These are phyloP conservation scores for Amphilophus citrinellus DNA, from an alignment of 2,113 vertebrate species.

Conservation along the genomic window DNA sequence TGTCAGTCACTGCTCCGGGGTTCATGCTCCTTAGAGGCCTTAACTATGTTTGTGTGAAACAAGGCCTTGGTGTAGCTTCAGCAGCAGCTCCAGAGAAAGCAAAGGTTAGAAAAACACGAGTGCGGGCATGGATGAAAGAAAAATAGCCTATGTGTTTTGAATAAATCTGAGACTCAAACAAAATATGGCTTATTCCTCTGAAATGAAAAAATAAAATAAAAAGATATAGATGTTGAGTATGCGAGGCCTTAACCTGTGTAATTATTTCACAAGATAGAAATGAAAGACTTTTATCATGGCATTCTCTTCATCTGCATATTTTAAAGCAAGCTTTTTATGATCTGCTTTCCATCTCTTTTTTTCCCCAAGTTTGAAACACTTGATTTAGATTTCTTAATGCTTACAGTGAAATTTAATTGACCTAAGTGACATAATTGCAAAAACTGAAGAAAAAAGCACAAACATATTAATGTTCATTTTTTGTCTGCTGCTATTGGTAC, in stretches of 20 bases:
- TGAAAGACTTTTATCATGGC: constrained; percentile 10
- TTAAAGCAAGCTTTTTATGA: neutral
- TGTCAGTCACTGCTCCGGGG: constrained; percentile 58
- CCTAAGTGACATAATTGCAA: constrained; percentile 4
- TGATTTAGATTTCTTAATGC: neutral
- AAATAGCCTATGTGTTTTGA: neutral
- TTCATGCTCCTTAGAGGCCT: constrained; percentile 42
- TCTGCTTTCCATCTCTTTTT: neutral
- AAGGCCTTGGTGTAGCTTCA: constrained; percentile 20
- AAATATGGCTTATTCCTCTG: neutral
- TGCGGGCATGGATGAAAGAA: neutral
- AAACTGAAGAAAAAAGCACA: neutral
- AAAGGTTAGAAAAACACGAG: constrained; percentile 25
- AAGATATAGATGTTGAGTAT: neutral
- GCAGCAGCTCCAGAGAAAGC: neutral
- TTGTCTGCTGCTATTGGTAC: constrained; percentile 4
- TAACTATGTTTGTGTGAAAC: constrained; percentile 30
- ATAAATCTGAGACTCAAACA: neutral
- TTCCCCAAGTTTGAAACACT: neutral
- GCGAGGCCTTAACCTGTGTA: neutral
- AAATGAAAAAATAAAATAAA: neutral
- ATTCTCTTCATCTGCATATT: neutral
- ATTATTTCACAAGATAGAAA: neutral
- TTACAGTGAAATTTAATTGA: neutral
- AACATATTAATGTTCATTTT: constrained; percentile 1